Evolutionary conservation across 2,888 invertebrate species (phyloP).

Genomic region (Trichopria drosophilae): DNA sequence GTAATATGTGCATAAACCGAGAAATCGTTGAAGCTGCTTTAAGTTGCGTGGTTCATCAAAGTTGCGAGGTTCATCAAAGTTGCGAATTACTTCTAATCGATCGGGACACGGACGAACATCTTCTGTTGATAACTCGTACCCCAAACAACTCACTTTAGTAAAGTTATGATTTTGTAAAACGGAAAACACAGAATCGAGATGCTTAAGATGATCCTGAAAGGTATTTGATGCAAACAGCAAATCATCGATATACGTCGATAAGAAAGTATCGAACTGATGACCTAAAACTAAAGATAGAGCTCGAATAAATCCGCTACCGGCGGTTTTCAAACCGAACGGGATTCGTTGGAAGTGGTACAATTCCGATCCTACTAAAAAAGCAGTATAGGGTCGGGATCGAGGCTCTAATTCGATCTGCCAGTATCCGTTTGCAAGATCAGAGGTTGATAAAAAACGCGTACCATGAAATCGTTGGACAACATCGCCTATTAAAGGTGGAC

Average conservation of each 20-base stretch:
- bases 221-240: slow-evolving; percentile 13
- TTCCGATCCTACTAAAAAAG: slow-evolving; percentile 18
- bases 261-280: slow-evolving; percentile 37
- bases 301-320: no score
- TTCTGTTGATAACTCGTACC: not conserved
- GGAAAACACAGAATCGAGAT: slow-evolving; percentile 24
- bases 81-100: slow-evolving; percentile 2
- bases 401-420: slow-evolving; percentile 23
- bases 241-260: slow-evolving; percentile 40
- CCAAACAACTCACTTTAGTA: not conserved
- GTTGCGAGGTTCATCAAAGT: slow-evolving; percentile 30
- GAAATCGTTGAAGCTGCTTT: not conserved
- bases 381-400: slow-evolving; percentile 21
- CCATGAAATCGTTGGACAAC: slow-evolving; percentile 29
- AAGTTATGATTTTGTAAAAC: slow-evolving; percentile 2
- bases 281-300: slow-evolving; percentile 35
- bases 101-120: slow-evolving; percentile 6
- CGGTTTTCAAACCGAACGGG: no score
- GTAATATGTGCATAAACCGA: slow-evolving; percentile 4
- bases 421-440: slow-evolving; percentile 29
- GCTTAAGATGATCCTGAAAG: slow-evolving; percentile 30
- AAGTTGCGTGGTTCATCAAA: not conserved
- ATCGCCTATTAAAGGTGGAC: slow-evolving; percentile 43
- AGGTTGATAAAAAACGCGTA: no score
- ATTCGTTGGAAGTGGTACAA: slow-evolving; percentile 35